These are phyloP conservation scores for Bovichtus diacanthus DNA, from an alignment of 2,797 vertebrate genomes.

Conservation along the genomic window DNA sequence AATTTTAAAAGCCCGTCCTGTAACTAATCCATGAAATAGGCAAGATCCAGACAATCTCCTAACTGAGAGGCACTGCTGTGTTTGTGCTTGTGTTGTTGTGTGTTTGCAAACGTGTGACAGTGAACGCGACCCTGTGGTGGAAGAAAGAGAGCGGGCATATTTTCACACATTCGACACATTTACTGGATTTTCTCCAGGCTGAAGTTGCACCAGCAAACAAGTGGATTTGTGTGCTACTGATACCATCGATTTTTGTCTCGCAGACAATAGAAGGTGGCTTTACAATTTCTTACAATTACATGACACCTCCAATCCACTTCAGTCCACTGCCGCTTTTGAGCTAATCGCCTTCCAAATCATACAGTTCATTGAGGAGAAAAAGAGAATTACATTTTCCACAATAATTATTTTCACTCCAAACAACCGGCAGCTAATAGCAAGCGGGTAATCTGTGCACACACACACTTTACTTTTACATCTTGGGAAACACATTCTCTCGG, in stretches of 20 bases:
- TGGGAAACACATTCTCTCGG: not conserved
- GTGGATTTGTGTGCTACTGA: constrained; percentile 36
- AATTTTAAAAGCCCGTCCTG: constrained; percentile 65
- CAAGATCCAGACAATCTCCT: constrained; percentile 66
- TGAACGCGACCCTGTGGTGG: constrained; percentile 21
- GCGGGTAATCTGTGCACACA: not conserved
- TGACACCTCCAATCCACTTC: constrained; percentile 1
- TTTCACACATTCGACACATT: constrained; percentile 47
- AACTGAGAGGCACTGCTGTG: constrained; percentile 35
- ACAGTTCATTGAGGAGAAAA: constrained; percentile 3
- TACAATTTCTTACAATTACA: constrained; percentile 14
- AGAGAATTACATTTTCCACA: not conserved
- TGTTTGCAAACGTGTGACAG: constrained; percentile 22
- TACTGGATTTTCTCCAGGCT: constrained; percentile 42
- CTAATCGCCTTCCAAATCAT: not conserved
- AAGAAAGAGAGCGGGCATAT: constrained; percentile 19
- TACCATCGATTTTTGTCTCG: constrained; percentile 23
- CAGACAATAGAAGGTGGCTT: not conserved
- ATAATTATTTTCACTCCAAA: not conserved
- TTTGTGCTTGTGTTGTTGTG: constrained; percentile 13
- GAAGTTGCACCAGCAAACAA: constrained; percentile 43
- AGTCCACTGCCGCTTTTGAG: not conserved
- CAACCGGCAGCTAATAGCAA: not conserved
- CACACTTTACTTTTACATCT: no score
- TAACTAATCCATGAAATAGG: constrained; percentile 75